Evolutionary conservation across 2,888 invertebrate species (phyloP).

Genomic region (Gymnocheta viridis): DNA sequence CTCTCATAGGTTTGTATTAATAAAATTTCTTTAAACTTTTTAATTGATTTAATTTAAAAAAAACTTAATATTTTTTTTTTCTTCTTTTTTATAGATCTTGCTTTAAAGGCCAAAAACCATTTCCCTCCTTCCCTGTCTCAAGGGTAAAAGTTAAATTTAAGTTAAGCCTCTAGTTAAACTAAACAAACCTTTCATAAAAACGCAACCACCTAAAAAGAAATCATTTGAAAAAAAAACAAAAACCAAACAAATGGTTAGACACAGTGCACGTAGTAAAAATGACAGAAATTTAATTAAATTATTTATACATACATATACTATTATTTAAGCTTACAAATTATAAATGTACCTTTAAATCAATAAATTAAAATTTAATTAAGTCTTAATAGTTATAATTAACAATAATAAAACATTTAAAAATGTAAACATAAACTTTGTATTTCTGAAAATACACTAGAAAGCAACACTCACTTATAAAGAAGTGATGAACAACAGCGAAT

Average conservation of each 20-base stretch:
- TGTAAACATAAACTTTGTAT: slow-evolving; percentile 16
- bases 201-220: slow-evolving; percentile 48
- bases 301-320: not conserved
- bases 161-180: not conserved
- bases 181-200: slow-evolving; percentile 17
- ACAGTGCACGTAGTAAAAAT: slow-evolving; percentile 35
- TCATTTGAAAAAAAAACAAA: not conserved
- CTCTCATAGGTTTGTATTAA: slow-evolving; percentile 50
- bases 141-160: slow-evolving; percentile 1
- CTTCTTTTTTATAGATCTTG: slow-evolving; percentile 59
- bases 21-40: slow-evolving; percentile 6
- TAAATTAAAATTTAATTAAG: slow-evolving; percentile 49
- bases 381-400: slow-evolving; percentile 52
- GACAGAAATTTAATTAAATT: slow-evolving; percentile 3
- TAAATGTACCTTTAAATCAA: slow-evolving; percentile 67
- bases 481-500: slow-evolving; percentile 53
- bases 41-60: slow-evolving; percentile 27
- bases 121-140: not conserved
- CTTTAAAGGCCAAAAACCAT: slow-evolving; percentile 36
- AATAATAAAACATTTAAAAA: slow-evolving; percentile 28
- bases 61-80: slow-evolving; percentile 44
- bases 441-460: slow-evolving; percentile 1
- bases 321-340: slow-evolving; percentile 68
- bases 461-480: slow-evolving; percentile 28
- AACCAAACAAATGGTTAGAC: slow-evolving; percentile 4